A percentile compares a stretch with the other conserved stretches of the same genome.
Evolutionary conservation across 1,140 invertebrate species (phyloP).

Genomic region (Sesamia nonagrioides): DNA sequence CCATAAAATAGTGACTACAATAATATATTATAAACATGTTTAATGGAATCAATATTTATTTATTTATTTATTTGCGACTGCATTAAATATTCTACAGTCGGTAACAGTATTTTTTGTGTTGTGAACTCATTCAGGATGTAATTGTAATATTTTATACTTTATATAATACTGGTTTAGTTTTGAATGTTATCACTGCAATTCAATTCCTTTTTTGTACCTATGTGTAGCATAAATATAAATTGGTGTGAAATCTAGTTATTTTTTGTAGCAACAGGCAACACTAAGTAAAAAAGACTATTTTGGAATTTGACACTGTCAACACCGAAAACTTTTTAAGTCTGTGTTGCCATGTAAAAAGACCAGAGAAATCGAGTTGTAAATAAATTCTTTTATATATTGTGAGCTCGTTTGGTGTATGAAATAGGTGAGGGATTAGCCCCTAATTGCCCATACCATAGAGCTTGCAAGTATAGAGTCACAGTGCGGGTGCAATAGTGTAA

Average conservation of each 20-base stretch:
- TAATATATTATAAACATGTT: conserved; percentile 17
- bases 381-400: conserved; percentile 20
- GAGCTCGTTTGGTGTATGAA: conserved; percentile 31
- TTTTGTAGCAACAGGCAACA: conserved; percentile 15
- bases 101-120: conserved; percentile 58
- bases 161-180: not conserved
- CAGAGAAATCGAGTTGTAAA: conserved; percentile 22
- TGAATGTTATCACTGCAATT: not conserved
- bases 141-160: conserved; percentile 24
- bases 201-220: not conserved
- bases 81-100: conserved; percentile 37
- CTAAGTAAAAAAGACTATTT: not conserved
- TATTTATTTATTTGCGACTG: conserved; percentile 22
- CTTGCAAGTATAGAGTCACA: conserved; percentile 6
- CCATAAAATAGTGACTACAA: not conserved
- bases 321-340: too few relatives aligned
- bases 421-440: conserved; percentile 2
- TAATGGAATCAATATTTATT: conserved; percentile 24
- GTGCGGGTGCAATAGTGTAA: conserved; percentile 50
- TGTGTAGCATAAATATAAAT: conserved; percentile 13
- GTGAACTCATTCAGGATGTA: conserved; percentile 40
- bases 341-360: conserved; percentile 44
- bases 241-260: conserved; percentile 15
- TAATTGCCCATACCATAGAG: not conserved
- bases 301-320: not conserved